phyloP scores from a whole-genome alignment of 2,113 vertebrate species.

The Axis porcinus region DNA sequence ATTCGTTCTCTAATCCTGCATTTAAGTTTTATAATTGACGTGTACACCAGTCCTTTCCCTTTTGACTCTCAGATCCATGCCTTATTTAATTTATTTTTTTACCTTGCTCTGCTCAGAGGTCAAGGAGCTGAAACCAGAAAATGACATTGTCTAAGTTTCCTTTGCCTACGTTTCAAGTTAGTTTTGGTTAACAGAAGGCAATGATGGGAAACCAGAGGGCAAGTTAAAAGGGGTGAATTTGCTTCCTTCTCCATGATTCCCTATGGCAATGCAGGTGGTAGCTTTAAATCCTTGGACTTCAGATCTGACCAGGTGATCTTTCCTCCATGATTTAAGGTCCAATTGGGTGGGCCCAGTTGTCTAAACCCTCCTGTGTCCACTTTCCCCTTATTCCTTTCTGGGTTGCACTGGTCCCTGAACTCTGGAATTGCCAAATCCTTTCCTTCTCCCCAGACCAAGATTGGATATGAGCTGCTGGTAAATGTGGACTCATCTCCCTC shows the following conservation, averaged over 20 bases:
- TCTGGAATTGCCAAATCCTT: accelerated
- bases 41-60: background rate
- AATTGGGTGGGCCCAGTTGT: accelerated
- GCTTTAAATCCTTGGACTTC: background rate
- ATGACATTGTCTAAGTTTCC: background rate
- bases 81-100: background rate
- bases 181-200: background rate
- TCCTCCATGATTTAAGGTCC: background rate
- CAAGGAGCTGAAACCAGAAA: background rate
- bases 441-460: background rate
- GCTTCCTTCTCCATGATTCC: too few species aligned
- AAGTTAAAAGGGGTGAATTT: accelerated
- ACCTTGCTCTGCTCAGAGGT: background rate
- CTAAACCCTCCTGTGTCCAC: background rate
- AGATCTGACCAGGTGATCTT: background rate
- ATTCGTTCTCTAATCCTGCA: background rate
- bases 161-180: background rate
- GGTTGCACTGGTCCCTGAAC: background rate
- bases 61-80: background rate
- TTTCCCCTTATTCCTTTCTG: too few species aligned
- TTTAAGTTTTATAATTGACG: background rate
- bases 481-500: background rate
- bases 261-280: accelerated
- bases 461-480: background rate
- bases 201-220: accelerated